Evolutionary conservation across 2,797 vertebrate species (phyloP).

Genomic region (Lepilemur septentrionalis): DNA sequence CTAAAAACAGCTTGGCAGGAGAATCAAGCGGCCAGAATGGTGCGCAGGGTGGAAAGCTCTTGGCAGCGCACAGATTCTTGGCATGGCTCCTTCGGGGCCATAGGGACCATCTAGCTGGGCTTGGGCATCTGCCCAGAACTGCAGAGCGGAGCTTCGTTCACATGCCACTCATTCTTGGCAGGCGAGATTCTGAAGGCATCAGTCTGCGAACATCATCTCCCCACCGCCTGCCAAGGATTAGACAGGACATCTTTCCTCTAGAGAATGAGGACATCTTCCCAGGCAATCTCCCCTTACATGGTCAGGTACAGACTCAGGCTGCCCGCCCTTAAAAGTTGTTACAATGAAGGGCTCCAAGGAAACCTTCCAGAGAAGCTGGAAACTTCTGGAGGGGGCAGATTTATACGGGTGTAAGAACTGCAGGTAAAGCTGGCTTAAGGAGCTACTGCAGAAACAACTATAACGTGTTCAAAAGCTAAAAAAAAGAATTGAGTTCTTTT

Average conservation of each 20-base stretch:
- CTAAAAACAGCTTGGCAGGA: conserved; percentile 48
- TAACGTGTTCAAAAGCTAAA: background rate
- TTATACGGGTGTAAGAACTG: background rate
- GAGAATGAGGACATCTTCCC: background rate
- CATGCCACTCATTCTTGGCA: conserved; percentile 62
- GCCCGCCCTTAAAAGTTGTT: background rate
- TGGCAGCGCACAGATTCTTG: background rate
- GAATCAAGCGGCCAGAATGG: background rate
- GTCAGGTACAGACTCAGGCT: background rate
- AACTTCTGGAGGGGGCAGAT: background rate
- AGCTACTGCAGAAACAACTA: background rate
- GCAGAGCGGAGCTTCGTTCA: background rate
- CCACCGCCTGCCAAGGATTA: background rate
- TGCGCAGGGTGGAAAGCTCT: background rate
- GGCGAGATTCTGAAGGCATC: background rate
- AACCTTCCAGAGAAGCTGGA: background rate
- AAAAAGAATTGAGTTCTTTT: background rate
- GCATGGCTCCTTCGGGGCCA: conserved; percentile 19
- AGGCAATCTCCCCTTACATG: background rate
- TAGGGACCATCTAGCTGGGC: conserved; percentile 12
- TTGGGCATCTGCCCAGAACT: conserved; percentile 64
- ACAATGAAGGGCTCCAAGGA: background rate
- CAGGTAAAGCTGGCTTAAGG: too few relatives aligned
- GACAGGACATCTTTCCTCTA: background rate
- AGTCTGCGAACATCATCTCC: background rate